Conservation (phyloP, 1,140 invertebrate genomes). For the Cecropterus lyciades region DNA sequence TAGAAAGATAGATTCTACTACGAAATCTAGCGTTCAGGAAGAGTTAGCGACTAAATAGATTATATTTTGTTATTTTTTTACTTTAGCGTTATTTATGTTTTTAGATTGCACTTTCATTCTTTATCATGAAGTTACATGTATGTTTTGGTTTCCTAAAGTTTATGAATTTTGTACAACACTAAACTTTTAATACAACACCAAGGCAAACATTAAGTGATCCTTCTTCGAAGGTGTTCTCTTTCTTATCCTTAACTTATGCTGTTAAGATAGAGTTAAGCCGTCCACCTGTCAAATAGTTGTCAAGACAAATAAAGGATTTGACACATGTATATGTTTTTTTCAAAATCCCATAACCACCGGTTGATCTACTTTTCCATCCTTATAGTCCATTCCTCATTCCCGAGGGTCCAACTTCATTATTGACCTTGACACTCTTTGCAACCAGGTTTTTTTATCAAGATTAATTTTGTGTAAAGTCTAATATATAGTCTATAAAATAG, state of each 20-base stretch:
- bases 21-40: too few relatives aligned
- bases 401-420: not conserved
- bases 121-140: too few relatives aligned
- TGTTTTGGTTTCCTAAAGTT: not conserved
- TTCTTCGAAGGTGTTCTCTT: conserved; percentile 36
- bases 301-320: conserved; percentile 9
- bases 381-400: not conserved
- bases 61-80: too few relatives aligned
- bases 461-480: conserved; percentile 11
- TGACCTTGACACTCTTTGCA: not conserved
- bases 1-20: too few relatives aligned
- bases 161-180: conserved; percentile 10
- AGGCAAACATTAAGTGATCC: conserved; percentile 17
- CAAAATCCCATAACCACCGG: conserved; percentile 4
- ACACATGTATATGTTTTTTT: conserved; percentile 1
- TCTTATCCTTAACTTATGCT: conserved; percentile 33
- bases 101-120: too few relatives aligned
- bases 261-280: conserved; percentile 13
- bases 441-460: not conserved
- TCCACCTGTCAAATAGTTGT: conserved; percentile 34
- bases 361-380: not conserved
- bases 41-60: too few relatives aligned
- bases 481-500: conserved; percentile 20
- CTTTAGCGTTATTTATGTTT: not conserved
- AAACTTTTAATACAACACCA: conserved; percentile 18